Evolutionary conservation across 2,797 vertebrate species (phyloP), one percentile per base, ranked within the genome.

Genomic region (Urophycis tenuis): DNA sequence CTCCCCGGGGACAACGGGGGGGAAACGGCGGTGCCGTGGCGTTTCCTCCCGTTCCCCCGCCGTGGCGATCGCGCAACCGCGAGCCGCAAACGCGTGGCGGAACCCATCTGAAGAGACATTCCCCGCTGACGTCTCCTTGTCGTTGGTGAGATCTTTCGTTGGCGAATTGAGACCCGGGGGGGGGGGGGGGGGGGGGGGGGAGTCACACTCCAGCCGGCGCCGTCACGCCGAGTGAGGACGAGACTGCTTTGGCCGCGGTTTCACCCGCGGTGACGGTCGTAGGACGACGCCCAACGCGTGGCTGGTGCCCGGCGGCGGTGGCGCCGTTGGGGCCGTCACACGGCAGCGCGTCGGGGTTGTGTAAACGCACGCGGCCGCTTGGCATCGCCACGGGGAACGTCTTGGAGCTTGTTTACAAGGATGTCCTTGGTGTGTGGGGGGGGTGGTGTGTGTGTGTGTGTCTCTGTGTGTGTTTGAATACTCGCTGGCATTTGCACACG

Each of bases 401-500:
- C 53, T 10, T 8, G 19, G 53, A 2, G 22, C 25, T 60, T 60
- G 22, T 60, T 60, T 60, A 67, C 60, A 67, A 11, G 60, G 25
- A 29, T 33, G 8, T 71, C n/a, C n/a, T 73, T 22, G 25, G 17
- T 17, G 34, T 25, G 81, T 80, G 79, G 76, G 36, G n/a, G 76
- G 74, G 76, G 79, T 71, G 45, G 79, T 10, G 32, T 60, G 71
- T 25, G 8, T 70, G 29, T 36, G 17, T 32, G 15, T 45, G 39
- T 71, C 25, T 72, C 17, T 77, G 69, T 72, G 30, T 74, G 34
- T 74, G 11, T n/a, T 39, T 73, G 69, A 60, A 71, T 74, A 45
- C 77, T 83, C 33, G 15, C 35, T 87, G 85, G 83, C 88, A 90
- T 90, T 88, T 88, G 79, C 85, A 80, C 83, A 85, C 72, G 75